Conservation (phyloP, 2,888 invertebrate genomes). For the Drosophila aldrichi region DNA sequence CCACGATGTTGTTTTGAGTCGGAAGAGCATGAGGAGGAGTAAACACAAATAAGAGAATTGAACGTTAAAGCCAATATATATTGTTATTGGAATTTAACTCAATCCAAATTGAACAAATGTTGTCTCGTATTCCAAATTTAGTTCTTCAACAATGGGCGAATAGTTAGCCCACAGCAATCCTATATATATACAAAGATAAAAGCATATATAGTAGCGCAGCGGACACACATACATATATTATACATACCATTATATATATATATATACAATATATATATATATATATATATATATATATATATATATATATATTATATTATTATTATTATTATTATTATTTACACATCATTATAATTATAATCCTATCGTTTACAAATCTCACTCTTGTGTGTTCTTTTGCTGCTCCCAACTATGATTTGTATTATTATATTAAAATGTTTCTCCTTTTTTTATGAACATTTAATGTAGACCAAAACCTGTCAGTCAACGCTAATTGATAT, state of each 20-base stretch:
- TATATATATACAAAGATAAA: constrained; percentile 35
- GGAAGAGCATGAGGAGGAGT: constrained; percentile 15
- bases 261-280: constrained; percentile 40
- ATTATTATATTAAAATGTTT: constrained; percentile 46
- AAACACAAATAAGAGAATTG: constrained; percentile 29
- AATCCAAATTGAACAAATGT: constrained; percentile 74
- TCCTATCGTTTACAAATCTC: constrained; percentile 69
- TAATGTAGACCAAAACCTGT: constrained; percentile 60
- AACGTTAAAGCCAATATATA: constrained; percentile 30
- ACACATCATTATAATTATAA: constrained; percentile 50
- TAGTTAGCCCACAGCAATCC: constrained; percentile 26
- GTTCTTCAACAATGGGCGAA: constrained; percentile 52
- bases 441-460: constrained; percentile 13
- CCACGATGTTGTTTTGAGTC: constrained; percentile 46
- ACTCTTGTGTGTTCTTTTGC: constrained; percentile 43
- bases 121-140: constrained; percentile 73
- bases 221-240: constrained; percentile 38
- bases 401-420: constrained; percentile 43
- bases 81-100: constrained; percentile 64
- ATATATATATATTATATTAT: constrained; percentile 38
- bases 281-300: constrained; percentile 23
- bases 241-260: constrained; percentile 61
- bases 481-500: constrained; percentile 64
- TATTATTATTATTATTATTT: constrained; percentile 26
- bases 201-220: constrained; percentile 19